phyloP scores from a whole-genome alignment of 92 coral and sea anemone species.

The Phymanthus crucifer region DNA sequence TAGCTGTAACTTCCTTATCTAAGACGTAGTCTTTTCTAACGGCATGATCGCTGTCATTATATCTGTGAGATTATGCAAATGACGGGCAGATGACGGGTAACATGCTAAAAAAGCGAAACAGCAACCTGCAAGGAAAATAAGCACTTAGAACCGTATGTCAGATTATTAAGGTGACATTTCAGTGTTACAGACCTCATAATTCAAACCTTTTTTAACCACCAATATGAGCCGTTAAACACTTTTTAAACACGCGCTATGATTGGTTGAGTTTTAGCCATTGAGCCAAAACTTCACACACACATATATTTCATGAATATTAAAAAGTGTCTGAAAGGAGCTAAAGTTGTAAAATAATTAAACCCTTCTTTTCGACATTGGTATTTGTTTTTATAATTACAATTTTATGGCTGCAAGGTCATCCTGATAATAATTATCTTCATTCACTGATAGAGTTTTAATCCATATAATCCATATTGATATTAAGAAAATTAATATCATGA shows the following conservation, averaged over 20 bases:
- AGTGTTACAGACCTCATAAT: background rate
- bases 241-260: background rate
- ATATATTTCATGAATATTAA: background rate
- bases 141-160: background rate
- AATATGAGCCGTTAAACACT: background rate
- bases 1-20: background rate
- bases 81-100: background rate
- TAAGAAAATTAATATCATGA: too few species aligned
- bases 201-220: background rate
- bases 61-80: background rate
- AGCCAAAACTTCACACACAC: background rate
- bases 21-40: background rate
- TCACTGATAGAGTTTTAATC: too few species aligned
- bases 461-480: too few species aligned
- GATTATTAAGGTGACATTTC: background rate
- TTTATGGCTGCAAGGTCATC: too few species aligned
- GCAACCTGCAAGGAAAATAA: background rate
- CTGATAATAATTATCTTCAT: too few species aligned
- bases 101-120: slow-evolving; percentile 7
- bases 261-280: background rate
- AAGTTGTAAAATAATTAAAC: too few species aligned
- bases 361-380: too few species aligned
- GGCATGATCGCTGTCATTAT: background rate
- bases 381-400: too few species aligned
- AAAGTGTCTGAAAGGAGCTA: background rate